Evolutionary conservation across 2,888 invertebrate species (phyloP).

Genomic region (Xanthostigma xanthostigma): DNA sequence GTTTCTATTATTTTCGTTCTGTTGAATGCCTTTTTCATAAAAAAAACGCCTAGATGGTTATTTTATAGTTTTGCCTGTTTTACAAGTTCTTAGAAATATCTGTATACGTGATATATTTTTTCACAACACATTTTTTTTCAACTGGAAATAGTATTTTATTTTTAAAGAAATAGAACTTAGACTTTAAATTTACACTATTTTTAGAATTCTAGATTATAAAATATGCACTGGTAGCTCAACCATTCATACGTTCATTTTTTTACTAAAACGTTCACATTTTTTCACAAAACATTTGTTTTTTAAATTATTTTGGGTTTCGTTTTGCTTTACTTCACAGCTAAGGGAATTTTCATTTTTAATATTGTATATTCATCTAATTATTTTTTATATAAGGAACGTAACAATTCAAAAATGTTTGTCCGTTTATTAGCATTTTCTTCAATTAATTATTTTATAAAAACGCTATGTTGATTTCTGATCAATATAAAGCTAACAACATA

Average conservation of each 20-base stretch:
- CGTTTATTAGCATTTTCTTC: too few species aligned
- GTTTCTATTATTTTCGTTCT: slow-evolving; percentile 18
- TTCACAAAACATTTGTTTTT: slow-evolving; percentile 13
- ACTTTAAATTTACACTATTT: too few species aligned
- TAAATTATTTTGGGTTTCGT: slow-evolving; percentile 19
- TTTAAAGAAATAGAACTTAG: too few species aligned
- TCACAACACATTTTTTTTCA: too few species aligned
- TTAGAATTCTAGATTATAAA: slow-evolving; percentile 5
- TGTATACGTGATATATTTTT: too few species aligned
- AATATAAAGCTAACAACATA: too few species aligned
- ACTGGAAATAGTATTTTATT: too few species aligned
- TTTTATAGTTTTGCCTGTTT: slow-evolving; percentile 5
- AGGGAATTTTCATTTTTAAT: slow-evolving; percentile 5
- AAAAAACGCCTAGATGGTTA: slow-evolving; percentile 9
- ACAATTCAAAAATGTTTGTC: too few species aligned
- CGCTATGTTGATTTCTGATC: too few species aligned
- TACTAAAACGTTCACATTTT: too few species aligned
- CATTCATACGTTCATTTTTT: slow-evolving; percentile 22
- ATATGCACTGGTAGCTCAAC: slow-evolving; percentile 32
- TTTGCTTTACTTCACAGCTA: slow-evolving; percentile 12
- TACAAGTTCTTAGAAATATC: not conserved
- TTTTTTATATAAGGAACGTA: too few species aligned
- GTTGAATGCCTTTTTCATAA: slow-evolving; percentile 6
- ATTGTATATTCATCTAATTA: slow-evolving; percentile 10
- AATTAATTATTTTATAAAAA: too few species aligned